Percentiles rank a stretch among this genome's conserved stretches.
These are phyloP conservation scores for Aptenodytes forsteri DNA, from an alignment of 2,113 vertebrate genomes.

Conservation along the genomic window DNA sequence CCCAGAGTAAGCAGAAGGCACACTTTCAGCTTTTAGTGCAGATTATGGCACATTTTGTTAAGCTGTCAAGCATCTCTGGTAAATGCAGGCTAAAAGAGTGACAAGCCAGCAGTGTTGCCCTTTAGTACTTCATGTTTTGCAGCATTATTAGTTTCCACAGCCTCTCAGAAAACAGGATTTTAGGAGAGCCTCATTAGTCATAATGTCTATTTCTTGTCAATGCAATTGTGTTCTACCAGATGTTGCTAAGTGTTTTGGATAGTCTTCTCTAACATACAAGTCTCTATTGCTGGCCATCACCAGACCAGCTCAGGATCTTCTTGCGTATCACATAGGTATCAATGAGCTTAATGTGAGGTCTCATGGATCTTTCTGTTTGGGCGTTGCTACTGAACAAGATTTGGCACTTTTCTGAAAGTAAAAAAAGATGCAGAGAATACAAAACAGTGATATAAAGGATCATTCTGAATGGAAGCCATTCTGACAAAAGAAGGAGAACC, in stretches of 20 bases:
- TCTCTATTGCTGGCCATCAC: not conserved
- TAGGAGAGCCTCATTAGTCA: not conserved
- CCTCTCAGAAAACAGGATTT: not conserved
- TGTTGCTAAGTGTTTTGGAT: not conserved
- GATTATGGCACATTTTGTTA: not conserved
- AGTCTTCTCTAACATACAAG: not conserved
- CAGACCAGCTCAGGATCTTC: not conserved
- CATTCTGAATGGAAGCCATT: not conserved
- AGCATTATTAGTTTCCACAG: not conserved
- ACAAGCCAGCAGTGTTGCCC: not conserved
- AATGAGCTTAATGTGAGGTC: not conserved
- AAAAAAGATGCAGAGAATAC: not conserved
- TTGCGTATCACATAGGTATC: rapidly evolving
- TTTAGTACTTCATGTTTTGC: not conserved
- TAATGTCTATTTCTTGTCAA: not conserved
- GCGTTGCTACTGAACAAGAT: not conserved
- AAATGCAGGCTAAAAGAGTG: not conserved
- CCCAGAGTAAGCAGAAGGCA: not conserved
- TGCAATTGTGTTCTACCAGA: not conserved
- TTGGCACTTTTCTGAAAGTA: not conserved
- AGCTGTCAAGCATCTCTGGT: not conserved
- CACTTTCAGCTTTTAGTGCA: not conserved
- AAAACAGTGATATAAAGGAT: not conserved
- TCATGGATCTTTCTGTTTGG: not conserved
- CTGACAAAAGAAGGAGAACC: not conserved